phyloP scores from a whole-genome alignment of 2,888 invertebrate species.

The Drosophila niveifrons region DNA sequence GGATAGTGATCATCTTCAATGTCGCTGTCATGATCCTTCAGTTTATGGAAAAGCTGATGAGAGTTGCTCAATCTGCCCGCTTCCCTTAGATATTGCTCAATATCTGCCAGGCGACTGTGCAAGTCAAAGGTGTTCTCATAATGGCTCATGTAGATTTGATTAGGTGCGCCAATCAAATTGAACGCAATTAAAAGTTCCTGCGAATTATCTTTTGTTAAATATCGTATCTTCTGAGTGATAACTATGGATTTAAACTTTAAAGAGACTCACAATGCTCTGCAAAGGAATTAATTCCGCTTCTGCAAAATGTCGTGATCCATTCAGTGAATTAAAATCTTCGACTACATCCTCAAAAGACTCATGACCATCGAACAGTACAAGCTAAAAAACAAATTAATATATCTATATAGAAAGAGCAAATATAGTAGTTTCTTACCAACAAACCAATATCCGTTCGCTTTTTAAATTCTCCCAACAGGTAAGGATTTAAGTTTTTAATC shows the following conservation, averaged over 20 bases:
- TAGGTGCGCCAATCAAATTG: constrained; percentile 94
- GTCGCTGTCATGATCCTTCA: constrained; percentile 87
- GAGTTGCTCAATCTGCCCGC: constrained; percentile 86
- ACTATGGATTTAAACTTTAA: constrained; percentile 14
- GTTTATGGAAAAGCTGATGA: constrained; percentile 89
- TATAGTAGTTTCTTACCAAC: constrained; percentile 24
- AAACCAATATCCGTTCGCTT: constrained; percentile 86
- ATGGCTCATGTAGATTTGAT: constrained; percentile 94
- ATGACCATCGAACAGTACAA: constrained; percentile 99
- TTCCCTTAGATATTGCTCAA: constrained; percentile 88
- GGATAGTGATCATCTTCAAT: constrained; percentile 97
- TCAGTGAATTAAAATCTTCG: constrained; percentile 93
- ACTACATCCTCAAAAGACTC: constrained; percentile 95
- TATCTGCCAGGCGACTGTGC: constrained; percentile 89
- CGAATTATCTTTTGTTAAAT: constrained; percentile 89
- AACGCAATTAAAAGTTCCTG: constrained; percentile 91
- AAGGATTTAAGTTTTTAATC: constrained; percentile 87
- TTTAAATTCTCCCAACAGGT: constrained; percentile 75
- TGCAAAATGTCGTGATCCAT: constrained; percentile 96
- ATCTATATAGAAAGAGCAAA: background rate
- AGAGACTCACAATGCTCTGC: constrained; percentile 88
- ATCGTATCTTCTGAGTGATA: too few relatives aligned
- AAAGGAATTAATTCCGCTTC: constrained; percentile 86
- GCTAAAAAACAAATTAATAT: constrained; percentile 86
- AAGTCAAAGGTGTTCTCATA: constrained; percentile 91